Evolutionary conservation across 2,797 vertebrate genomes (phyloP), one percentile per base, ranked within the genome.

Genomic region (Lagocephalus sceleratus): DNA sequence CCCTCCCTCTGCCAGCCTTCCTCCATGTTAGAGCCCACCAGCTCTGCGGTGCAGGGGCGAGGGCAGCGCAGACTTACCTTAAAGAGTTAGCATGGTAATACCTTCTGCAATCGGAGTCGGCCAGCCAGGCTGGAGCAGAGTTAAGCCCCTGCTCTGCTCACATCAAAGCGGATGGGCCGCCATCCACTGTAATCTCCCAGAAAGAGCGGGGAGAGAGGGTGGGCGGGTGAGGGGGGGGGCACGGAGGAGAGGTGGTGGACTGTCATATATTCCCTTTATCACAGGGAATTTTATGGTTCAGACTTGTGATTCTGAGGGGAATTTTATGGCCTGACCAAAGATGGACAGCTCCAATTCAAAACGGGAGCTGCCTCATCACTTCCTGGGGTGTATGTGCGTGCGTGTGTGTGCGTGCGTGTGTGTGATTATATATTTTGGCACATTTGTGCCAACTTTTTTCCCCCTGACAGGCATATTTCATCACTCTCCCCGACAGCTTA

Each of bases 181-280:
- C 63, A 60, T 81, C 75, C 70, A 60, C 64, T 59, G 73, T 63
- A 79, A 78, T 77, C 71, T 77, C 69, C 48, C 59, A 47, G 64
- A 40, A 41, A 17, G 58, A 15, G 41, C 8, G 32, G 3, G 3
- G 41, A 4, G 25, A 8, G 63, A 17, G 47, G 5, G 51, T 16
- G 45, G 19, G 57, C 47, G 51, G 1, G 20, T 21, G 50, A 40
- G 42, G 22, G 72, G 12, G 32, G 5, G 54, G 2, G 32, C 40
- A 14, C 0, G 22, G 54, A 57, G 71, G 42, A 21, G 54, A 25
- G 39, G 50, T 19, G 21, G 38, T 55, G 19, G 65, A 51, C 60
- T 74, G 80, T 77, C 77, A 82, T 77, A 83, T 75, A 84, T 75
- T 83, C 78, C 76, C 71, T 85, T 82, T 84, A 85, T 88, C 82